Conservation (phyloP, 2,797 vertebrate genomes). For the Pseudotriccus pelzelni region DNA sequence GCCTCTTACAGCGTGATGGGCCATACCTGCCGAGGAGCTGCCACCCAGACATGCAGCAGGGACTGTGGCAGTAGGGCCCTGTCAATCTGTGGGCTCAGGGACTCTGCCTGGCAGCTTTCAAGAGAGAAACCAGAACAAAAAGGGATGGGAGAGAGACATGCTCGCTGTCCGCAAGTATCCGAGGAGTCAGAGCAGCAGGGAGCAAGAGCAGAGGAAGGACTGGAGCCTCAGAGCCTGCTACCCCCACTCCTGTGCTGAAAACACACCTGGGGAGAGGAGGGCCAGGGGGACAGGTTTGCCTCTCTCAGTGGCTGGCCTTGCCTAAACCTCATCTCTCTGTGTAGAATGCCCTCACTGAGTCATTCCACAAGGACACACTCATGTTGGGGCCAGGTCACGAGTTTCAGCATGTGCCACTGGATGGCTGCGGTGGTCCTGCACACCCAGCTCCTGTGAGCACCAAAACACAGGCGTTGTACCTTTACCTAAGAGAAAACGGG, state of each 20-base stretch:
- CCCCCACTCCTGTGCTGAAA: not conserved
- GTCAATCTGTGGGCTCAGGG: not conserved
- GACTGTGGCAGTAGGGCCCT: not conserved
- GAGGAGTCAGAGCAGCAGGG: not conserved
- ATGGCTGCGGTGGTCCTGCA: not conserved
- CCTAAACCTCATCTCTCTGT: not conserved
- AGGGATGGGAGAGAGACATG: not conserved
- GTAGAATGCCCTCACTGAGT: not conserved
- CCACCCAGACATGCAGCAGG: not conserved
- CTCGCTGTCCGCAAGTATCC: not conserved
- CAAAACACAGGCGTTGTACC: not conserved
- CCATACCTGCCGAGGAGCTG: not conserved
- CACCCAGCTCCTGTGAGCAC: not conserved
- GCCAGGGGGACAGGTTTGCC: not conserved
- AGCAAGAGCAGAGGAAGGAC: not conserved
- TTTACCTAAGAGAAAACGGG: not conserved
- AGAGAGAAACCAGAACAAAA: not conserved
- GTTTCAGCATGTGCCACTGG: rapidly evolving
- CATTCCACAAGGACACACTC: not conserved
- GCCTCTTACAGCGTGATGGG: rapidly evolving
- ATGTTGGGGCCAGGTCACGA: not conserved
- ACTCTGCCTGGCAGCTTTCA: not conserved
- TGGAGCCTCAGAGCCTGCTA: not conserved
- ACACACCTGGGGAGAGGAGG: not conserved
- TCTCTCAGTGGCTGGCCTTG: not conserved